Evolutionary conservation across 2,113 vertebrate species (phyloP), one percentile per base, ranked within the genome.

Genomic region (Meleagris gallopavo): DNA sequence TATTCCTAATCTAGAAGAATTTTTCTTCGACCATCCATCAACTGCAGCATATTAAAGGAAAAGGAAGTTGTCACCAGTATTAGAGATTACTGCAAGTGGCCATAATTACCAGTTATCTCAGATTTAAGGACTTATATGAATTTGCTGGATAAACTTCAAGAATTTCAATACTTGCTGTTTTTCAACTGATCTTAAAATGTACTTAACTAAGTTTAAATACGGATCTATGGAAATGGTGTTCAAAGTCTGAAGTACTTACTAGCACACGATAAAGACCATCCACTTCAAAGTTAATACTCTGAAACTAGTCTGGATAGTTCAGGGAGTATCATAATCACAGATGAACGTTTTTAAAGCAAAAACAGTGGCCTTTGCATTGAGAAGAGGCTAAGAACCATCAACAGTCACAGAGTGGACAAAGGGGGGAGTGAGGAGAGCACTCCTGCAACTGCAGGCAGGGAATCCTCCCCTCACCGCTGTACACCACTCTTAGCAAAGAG

Each of bases 391-490:
- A 3, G n/a, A 43, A 20, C 41, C 27, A 7, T 34, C 29, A 57
- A 67, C 45, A 83, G 38, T 11, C 12, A 11, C 27, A 52, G 38
- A 19, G 45, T 32, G 38, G 17, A 19, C 24, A 30, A 16, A 61
- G 38, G 8, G 30, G 40, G 64, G 80, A 20, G 54, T 13, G 54
- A 80, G 69, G 20, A 77, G 5, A 10, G 16, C 21, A 1, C 7
- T 75, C 12, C 36, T 29, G 40, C 34, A 20, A 13, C 55, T 57
- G 55, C 40, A 3, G 16, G 22, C 1, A 2, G 22, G 13, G 52
- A 67, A 27, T 24, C 6, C 46, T 64, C 0, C 0, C 32, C 32
- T 27, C 0, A 0, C 9, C 24, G 61, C 11, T 15, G 27, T 9
- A 27, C 4, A 19, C 5, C 8, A 30, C 38, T 5, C 1, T 0